A percentile compares a stretch with the other conserved stretches of the same genome.
Conservation (phyloP, 2,888 invertebrate species). For the Eutolmus rufibarbis region DNA sequence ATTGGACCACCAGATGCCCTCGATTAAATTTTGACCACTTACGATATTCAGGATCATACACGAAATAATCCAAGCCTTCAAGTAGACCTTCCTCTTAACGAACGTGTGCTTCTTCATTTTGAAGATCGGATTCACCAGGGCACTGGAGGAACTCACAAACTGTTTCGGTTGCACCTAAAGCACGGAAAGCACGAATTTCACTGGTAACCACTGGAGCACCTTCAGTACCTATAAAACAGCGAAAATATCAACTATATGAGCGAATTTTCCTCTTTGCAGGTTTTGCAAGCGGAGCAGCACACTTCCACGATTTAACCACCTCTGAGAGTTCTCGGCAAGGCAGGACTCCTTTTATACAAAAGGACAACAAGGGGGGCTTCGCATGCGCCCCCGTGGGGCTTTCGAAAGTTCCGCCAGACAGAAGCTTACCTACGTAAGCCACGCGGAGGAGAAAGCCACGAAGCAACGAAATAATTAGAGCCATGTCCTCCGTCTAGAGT, state of each 20-base stretch:
- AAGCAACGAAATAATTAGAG: neutral
- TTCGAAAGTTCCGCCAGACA: neutral
- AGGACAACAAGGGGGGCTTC: neutral
- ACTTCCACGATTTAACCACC: neutral
- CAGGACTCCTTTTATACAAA: neutral
- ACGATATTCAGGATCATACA: constrained; percentile 58
- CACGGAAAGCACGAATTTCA: neutral
- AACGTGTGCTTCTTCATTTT: neutral
- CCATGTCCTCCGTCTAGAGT: neutral
- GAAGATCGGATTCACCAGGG: neutral
- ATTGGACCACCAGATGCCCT: neutral
- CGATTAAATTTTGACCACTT: constrained; percentile 51
- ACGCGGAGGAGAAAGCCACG: neutral
- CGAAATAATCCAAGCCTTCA: constrained; percentile 52
- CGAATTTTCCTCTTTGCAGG: neutral
- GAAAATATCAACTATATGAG: neutral
- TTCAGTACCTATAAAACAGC: neutral
- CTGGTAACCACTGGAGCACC: neutral
- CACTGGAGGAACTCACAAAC: neutral
- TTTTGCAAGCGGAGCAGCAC: neutral
- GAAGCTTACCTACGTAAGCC: neutral
- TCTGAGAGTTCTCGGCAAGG: neutral
- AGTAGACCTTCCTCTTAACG: constrained; percentile 29
- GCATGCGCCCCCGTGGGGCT: neutral
- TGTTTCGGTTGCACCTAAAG: neutral